Evolutionary conservation across 2,113 vertebrate genomes (phyloP), one percentile per base, ranked within the genome.

Genomic region (Pungitius pungitius): DNA sequence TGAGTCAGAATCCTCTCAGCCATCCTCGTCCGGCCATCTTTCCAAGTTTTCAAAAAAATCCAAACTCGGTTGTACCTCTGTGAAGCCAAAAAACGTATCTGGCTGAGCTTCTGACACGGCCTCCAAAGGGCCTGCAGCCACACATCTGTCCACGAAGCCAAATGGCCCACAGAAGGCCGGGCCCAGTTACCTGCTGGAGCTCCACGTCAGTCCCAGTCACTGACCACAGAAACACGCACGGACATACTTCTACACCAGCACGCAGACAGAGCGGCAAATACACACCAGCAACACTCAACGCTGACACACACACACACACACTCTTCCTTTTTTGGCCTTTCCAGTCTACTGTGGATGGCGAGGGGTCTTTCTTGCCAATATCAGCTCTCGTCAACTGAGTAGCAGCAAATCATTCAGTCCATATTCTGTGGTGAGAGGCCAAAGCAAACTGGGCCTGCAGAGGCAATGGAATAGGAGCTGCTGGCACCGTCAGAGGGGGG

Each of bases 101-200:
- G 87, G 87, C 81, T 35, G 15, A 78, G 71, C 75, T 88, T 89
- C 89, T 89, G 85, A 87, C 75, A 75, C 37, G 54, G 65, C 61
- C 63, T 60, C 67, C 65, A 60, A 76, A 86, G 52, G 51, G 70
- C 78, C 82, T 58, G 69, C 63, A 89, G 87, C 77, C 83, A 83
- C 85, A 87, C 86, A 87, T 89, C 83, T 84, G 83, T 81, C 77
- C 82, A 77, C 83, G 77, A 78, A 88, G 78, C 78, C 70, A 83
- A 81, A 84, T 74, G 67, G 65, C 69, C 77, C 75, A 89, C 71
- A 73, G 83, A 86, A 72, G 82, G 69, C 72, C 67, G 82, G 64
- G 77, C 79, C 79, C 77, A 77, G 86, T 83, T 86, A 89, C 89
- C 88, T 84, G 85, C 88, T 77, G 87, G 76, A 80, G 78, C 69